Base-by-base conservation (phyloP, 2,113 vertebrate genomes). In the Nycticebus coucang region DNA sequence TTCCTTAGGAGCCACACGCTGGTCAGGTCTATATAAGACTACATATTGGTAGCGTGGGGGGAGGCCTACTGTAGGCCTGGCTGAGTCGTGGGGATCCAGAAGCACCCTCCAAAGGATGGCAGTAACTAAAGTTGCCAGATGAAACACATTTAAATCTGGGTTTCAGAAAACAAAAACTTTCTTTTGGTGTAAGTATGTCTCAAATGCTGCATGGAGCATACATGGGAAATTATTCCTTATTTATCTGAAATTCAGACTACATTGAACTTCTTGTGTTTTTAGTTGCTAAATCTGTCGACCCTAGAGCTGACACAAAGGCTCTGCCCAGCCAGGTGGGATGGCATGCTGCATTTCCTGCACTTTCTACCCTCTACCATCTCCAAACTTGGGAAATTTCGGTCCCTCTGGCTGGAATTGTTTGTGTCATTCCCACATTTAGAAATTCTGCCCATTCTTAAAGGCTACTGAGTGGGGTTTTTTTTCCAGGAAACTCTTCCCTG, bases 181-280 rank as follows among this genome's bases (percentile, higher is more conserved):
- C 10, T 50, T 50, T 50, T 50, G 45, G 45, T 50, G 45, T 50
- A 50, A 50, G 7, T 19, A 87, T 55, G 26, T 71, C 69, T 28
- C 83, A 57, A 37, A n/a, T 64, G 22, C 30, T 55, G 12, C 69
- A 22, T 79, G 22, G 24, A 18, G 14, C 4, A 24, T 28, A 81
- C 35, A 78, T 59, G 50, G n/a, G 17, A 79, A 94, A 53, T 53
- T 19, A 81, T 50, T 53, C 22, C 26, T 26, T 91, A 57, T 93
- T 55, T 88, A 87, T 64, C 72, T 77, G 26, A 83, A 89, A 95
- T 91, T 85, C 79, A 88, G 53, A 71, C 75, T 53, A 66, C 53
- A 62, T 15, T 57, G 78, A 57, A 24, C 24, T 24, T 41, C 84
- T 60, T 60, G 8, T 53, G 66, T 78, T 92, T 91, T 92, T 69